Conservation (phyloP, 2,797 vertebrate species). For the Sarcophilus harrisii region DNA sequence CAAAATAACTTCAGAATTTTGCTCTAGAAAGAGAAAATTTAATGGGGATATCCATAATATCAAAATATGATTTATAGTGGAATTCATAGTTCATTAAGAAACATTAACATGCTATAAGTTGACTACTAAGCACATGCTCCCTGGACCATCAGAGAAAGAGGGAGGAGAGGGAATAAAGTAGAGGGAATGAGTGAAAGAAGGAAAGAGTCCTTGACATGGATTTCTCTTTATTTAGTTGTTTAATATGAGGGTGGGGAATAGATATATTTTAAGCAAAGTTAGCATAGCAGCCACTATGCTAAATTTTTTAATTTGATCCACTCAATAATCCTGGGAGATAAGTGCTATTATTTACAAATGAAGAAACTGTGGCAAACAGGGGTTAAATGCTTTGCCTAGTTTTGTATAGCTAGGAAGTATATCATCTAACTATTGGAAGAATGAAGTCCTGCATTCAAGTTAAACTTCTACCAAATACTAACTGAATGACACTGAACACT, state of each 20-base stretch:
- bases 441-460: not conserved
- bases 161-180: not conserved
- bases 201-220: not conserved
- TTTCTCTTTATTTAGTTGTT: not conserved
- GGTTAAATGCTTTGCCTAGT: not conserved
- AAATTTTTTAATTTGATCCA: not conserved
- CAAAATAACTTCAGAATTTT: not conserved
- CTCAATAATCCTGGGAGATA: not conserved
- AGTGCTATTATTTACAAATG: not conserved
- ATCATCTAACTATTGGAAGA: not conserved
- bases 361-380: not conserved
- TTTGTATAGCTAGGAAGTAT: not conserved
- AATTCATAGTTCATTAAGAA: not conserved
- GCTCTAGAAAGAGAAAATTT: not conserved
- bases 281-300: not conserved
- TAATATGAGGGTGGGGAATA: not conserved
- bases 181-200: not conserved
- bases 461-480: not conserved
- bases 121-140: not conserved
- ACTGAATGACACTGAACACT: not conserved
- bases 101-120: not conserved
- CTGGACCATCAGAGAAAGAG: not conserved
- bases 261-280: not conserved
- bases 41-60: not conserved
- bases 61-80: not conserved